Evolutionary conservation across 1,140 invertebrate genomes (phyloP).

Genomic region (Aphaenogaster floridana): DNA sequence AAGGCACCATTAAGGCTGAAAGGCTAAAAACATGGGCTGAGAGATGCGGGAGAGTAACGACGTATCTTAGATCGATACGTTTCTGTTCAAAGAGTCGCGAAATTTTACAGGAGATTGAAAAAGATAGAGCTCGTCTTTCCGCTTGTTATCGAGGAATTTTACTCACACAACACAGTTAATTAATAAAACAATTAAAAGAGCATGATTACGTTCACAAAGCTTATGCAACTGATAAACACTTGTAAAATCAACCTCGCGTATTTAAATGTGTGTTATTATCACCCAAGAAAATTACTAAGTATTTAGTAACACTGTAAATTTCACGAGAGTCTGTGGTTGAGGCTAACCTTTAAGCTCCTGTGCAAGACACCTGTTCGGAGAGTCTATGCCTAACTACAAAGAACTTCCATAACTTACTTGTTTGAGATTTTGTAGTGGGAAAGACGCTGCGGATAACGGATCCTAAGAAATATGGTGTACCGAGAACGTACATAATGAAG

Average conservation of each 20-base stretch:
- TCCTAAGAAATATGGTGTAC: constrained; percentile 22
- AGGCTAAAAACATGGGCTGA: constrained; percentile 31
- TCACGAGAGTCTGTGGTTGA: constrained; percentile 3
- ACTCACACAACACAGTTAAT: background rate
- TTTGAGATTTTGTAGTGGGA: constrained; percentile 10
- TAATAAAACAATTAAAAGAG: background rate
- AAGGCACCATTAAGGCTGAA: constrained; percentile 70
- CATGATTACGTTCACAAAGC: background rate
- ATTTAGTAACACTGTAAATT: constrained; percentile 17
- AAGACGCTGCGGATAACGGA: constrained; percentile 21
- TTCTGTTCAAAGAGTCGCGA: constrained; percentile 20
- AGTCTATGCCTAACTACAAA: constrained; percentile 52
- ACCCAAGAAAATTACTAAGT: background rate
- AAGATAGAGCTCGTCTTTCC: background rate
- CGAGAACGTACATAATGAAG: constrained; percentile 1
- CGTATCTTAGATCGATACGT: constrained; percentile 51
- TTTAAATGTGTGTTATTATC: background rate
- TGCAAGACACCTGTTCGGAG: constrained; percentile 14
- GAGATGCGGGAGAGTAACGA: constrained; percentile 60
- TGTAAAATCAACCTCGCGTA: background rate
- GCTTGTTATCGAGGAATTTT: background rate
- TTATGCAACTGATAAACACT: background rate
- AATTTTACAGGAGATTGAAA: constrained; percentile 15
- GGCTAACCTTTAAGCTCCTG: constrained; percentile 30
- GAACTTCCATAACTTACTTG: constrained; percentile 57